Percentiles rank a stretch among this genome's conserved stretches.
These are phyloP conservation scores for Entomyzon cyanotis DNA, from an alignment of 2,113 vertebrate genomes.

Conservation along the genomic window DNA sequence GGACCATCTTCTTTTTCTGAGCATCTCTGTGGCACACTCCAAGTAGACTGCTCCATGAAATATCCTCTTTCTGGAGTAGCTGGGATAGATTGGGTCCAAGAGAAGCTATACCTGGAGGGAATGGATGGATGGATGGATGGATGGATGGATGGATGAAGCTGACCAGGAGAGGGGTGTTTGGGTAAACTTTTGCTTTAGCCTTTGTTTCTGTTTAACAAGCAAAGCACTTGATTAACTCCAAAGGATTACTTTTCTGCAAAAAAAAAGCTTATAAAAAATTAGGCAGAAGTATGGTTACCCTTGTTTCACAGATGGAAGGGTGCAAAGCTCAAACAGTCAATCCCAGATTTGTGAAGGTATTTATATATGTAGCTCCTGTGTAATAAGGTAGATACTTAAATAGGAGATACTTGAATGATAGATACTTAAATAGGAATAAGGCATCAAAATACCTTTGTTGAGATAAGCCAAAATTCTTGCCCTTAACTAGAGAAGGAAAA, in stretches of 20 bases:
- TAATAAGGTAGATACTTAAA: neutral
- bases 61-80: neutral
- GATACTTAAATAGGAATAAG: neutral
- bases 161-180: neutral
- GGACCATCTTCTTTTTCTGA: neutral
- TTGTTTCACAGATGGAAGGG: neutral
- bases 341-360: neutral
- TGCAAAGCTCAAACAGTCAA: neutral
- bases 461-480: neutral
- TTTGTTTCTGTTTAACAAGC: neutral
- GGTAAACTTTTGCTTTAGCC: neutral
- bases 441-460: neutral
- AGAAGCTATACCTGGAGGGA: neutral
- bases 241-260: neutral
- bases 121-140: no score
- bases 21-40: neutral
- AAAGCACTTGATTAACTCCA: neutral
- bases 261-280: neutral
- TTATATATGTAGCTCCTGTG: neutral
- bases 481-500: neutral
- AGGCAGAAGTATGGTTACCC: neutral
- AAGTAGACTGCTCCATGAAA: neutral
- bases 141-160: no score
- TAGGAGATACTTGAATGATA: neutral
- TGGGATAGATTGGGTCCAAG: neutral